These are phyloP conservation scores for Alitta virens DNA, from an alignment of 2,888 invertebrate genomes.

Conservation along the genomic window DNA sequence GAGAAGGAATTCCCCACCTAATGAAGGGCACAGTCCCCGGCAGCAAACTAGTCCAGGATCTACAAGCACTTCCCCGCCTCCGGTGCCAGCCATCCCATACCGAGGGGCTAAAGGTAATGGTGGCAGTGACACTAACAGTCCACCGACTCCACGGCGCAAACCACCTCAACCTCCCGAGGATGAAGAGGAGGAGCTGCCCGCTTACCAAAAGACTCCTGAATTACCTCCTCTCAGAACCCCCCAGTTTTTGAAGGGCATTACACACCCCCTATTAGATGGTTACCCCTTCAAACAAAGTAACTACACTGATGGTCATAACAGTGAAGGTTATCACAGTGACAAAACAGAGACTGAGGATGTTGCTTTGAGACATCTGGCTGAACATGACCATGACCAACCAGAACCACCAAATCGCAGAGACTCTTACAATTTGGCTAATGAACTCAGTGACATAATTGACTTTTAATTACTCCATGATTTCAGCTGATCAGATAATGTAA, in stretches of 20 bases:
- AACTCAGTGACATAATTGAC: neutral
- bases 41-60: neutral
- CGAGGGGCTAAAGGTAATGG: constrained; percentile 1
- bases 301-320: constrained; percentile 12
- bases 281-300: constrained; percentile 11
- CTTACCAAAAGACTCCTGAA: constrained; percentile 1
- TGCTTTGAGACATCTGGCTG: constrained; percentile 3
- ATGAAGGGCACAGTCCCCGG: neutral
- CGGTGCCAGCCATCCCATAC: constrained; percentile 10
- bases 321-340: constrained; percentile 30
- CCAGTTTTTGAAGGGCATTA: constrained; percentile 3
- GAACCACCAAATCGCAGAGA: neutral
- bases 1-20: neutral
- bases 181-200: neutral
- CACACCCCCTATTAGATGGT: constrained; percentile 10
- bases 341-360: constrained; percentile 21
- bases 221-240: constrained; percentile 6
- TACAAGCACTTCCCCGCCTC: too few relatives aligned
- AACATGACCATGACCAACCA: neutral
- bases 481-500: too few relatives aligned
- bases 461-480: neutral
- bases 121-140: neutral
- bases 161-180: too few relatives aligned
- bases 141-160: neutral
- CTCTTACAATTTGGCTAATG: neutral